These are phyloP conservation scores for Drosophila aff. DNA, from an alignment of 1,140 invertebrate genomes.

Conservation along the genomic window DNA sequence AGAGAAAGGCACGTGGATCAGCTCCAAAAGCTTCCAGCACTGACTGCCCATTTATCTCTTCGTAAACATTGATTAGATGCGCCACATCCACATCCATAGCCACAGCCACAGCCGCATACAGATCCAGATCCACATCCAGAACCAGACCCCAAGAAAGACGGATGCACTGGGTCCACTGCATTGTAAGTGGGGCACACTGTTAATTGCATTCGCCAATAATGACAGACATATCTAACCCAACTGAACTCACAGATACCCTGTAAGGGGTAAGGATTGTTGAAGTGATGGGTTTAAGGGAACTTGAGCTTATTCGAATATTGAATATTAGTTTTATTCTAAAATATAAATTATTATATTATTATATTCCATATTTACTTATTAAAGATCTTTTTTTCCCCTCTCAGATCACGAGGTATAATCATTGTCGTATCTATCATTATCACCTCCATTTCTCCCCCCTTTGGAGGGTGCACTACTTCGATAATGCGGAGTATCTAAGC, in stretches of 20 bases:
- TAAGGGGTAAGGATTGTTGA: too few species aligned
- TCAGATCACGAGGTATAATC: not conserved
- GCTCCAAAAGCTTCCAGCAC: conserved; percentile 4
- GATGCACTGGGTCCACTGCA: conserved; percentile 17
- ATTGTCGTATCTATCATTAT: not conserved
- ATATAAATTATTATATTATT: not conserved
- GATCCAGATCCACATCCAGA: conserved; percentile 7
- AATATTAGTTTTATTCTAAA: not conserved
- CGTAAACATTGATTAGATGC: conserved; percentile 65
- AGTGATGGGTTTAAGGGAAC: not conserved
- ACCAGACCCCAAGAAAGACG: conserved; percentile 7
- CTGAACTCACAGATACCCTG: conserved; percentile 15
- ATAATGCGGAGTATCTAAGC: conserved; percentile 54
- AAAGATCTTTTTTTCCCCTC: too few species aligned
- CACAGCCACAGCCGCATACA: too few species aligned
- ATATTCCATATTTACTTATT: not conserved
- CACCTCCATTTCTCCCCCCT: not conserved
- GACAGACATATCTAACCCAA: conserved; percentile 10
- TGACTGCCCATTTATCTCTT: conserved; percentile 62
- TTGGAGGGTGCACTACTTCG: conserved; percentile 30
- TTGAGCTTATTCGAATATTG: not conserved
- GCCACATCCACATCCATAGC: not conserved
- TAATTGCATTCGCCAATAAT: conserved; percentile 46
- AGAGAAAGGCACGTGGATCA: conserved; percentile 33
- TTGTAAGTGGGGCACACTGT: conserved; percentile 36